Evolutionary conservation across 2,113 vertebrate genomes (phyloP).

Genomic region (Amazona vittata): DNA sequence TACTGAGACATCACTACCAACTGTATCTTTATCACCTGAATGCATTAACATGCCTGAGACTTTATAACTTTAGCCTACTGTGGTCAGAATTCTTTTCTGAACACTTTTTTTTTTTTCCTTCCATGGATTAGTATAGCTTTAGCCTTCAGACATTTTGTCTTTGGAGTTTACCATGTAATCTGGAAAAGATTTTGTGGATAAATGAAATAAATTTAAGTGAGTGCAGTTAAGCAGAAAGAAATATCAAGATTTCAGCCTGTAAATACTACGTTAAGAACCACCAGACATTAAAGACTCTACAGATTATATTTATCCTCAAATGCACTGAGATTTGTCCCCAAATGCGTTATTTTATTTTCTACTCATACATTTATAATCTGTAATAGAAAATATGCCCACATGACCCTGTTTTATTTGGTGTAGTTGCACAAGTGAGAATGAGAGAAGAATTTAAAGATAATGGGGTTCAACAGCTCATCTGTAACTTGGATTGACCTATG

Average conservation of each 20-base stretch:
- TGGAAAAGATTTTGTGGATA: neutral
- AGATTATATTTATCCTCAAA: neutral
- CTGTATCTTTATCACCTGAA: neutral
- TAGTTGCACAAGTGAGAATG: neutral
- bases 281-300: neutral
- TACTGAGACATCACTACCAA: neutral
- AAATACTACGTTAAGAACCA: neutral
- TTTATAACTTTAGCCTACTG: neutral
- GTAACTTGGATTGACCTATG: neutral
- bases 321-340: neutral
- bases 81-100: neutral
- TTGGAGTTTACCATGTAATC: neutral
- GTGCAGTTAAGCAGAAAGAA: neutral
- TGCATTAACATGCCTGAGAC: neutral
- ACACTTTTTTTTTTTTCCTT: neutral
- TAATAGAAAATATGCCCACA: neutral
- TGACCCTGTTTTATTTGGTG: neutral
- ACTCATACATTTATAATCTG: neutral
- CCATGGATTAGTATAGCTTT: neutral
- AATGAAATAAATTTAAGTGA: neutral
- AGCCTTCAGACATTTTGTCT: neutral
- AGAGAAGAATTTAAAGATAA: neutral
- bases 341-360: neutral
- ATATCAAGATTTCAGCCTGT: neutral
- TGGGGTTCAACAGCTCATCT: neutral